A percentile compares a stretch with the other conserved stretches of the same genome.
These are phyloP conservation scores for Cheilosia vernalis DNA, from an alignment of 2,888 invertebrate genomes.

Conservation along the genomic window DNA sequence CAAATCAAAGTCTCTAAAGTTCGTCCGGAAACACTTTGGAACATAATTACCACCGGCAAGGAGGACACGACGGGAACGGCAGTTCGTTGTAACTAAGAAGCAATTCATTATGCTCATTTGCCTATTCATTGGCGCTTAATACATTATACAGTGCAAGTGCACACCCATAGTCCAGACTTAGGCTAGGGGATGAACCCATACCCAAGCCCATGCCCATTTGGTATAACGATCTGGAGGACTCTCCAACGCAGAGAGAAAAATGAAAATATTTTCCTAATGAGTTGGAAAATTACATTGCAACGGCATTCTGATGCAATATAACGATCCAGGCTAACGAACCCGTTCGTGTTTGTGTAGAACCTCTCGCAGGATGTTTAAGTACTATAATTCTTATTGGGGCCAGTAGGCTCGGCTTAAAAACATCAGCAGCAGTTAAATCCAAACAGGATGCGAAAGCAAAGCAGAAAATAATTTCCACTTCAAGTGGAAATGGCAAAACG, in stretches of 20 bases:
- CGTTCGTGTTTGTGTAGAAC: background rate
- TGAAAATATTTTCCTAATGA: slow-evolving; percentile 69
- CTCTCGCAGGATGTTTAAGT: slow-evolving; percentile 29
- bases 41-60: slow-evolving; percentile 52
- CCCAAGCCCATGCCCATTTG: slow-evolving; percentile 33
- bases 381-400: slow-evolving; percentile 41
- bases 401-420: slow-evolving; percentile 40
- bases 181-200: slow-evolving; percentile 18
- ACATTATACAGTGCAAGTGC: slow-evolving; percentile 8
- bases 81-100: slow-evolving; percentile 47
- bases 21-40: slow-evolving; percentile 60
- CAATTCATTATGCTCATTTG: slow-evolving; percentile 73
- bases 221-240: slow-evolving; percentile 33
- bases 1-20: slow-evolving; percentile 54
- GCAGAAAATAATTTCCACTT: slow-evolving; percentile 21
- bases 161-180: background rate
- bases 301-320: slow-evolving; percentile 58
- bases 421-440: slow-evolving; percentile 21
- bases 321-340: slow-evolving; percentile 62
- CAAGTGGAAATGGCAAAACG: slow-evolving; percentile 35
- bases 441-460: slow-evolving; percentile 3
- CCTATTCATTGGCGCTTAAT: slow-evolving; percentile 65
- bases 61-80: background rate
- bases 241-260: slow-evolving; percentile 29
- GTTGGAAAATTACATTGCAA: slow-evolving; percentile 71